Evolutionary conservation across 2,888 invertebrate species (phyloP), one percentile per base, ranked within the genome.

Genomic region (Xanthorhoe spadicearia): DNA sequence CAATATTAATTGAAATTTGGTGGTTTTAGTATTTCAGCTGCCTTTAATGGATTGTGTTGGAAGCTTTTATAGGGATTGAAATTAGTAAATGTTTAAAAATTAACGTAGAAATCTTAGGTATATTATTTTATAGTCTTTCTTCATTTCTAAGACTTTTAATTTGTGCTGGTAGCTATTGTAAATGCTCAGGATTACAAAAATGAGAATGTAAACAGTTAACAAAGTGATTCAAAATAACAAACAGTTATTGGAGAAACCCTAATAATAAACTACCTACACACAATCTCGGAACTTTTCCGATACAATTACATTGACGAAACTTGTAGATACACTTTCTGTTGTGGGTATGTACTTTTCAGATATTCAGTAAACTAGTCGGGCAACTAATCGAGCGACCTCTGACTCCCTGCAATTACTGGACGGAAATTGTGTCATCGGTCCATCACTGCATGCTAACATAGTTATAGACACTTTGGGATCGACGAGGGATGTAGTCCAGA

Each of bases 351-450:
- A 43, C 43, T 32, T 61, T n/a, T 17, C 19, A 48, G 48, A 48
- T 38, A 38, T 9, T 28, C 28, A 28, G 0, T 19, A 55, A 49
- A 38, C 48, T 43, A 38, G 46, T 54, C 10, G 7, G 46, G 19
- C 15, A 48, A 58, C 23, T 72, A 77, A 70, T 64, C 73, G 73
- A 46, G 43, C 58, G 63, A 69, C 68, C 46, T 77, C 73, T 61
- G 67, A 78, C 75, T 70, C 74, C 63, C 74, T 76, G 66, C 61
- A 65, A 81, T 82, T 81, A 81, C 70, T 65, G 69, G 60, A 64
- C 77, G 81, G 81, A 82, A 79, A 80, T 82, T 68, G 75, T 75
- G 74, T 77, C 79, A 79, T 74, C 77, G 65, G 49, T 51, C 61
- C 69, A 69, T 69, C 68, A 63, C 63, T 63, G 17, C 62, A 52